phyloP scores from a whole-genome alignment of 2,113 vertebrate genomes.

The Psophia crepitans region DNA sequence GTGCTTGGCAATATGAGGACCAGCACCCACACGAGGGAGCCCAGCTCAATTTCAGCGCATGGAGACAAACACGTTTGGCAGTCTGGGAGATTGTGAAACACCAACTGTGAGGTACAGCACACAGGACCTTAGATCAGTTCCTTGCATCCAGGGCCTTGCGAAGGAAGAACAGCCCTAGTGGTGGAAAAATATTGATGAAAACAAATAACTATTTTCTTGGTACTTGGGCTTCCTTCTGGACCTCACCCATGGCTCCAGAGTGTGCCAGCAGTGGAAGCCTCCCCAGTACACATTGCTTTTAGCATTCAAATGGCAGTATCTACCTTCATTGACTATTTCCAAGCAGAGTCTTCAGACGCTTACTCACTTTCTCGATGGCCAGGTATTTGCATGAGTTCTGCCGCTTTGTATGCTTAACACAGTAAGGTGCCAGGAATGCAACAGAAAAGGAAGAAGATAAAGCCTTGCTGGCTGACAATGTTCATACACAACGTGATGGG shows the following conservation, averaged over 20 bases:
- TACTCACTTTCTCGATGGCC: not conserved
- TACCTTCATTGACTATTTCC: not conserved
- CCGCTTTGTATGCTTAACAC: not conserved
- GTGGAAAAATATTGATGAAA: not conserved
- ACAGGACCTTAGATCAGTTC: not conserved
- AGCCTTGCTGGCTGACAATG: not conserved
- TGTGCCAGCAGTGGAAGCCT: not conserved
- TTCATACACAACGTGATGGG: not conserved
- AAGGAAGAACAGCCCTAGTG: not conserved
- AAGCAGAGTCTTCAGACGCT: not conserved
- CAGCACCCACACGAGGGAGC: not conserved
- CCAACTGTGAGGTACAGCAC: not conserved
- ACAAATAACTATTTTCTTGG: not conserved
- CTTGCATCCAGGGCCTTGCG: not conserved
- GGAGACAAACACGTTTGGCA: not conserved
- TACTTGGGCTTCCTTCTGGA: not conserved
- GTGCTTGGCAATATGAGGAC: accelerated
- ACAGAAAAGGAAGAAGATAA: not conserved
- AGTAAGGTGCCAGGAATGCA: not conserved
- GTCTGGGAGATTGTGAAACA: not conserved
- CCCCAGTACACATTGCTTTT: not conserved
- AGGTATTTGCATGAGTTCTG: not conserved
- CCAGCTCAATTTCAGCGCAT: not conserved
- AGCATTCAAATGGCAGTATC: not conserved
- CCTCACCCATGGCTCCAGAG: not conserved